Evolutionary conservation across 2,113 vertebrate genomes (phyloP), one percentile per base, ranked within the genome.

Genomic region (Mesitornis unicolor): DNA sequence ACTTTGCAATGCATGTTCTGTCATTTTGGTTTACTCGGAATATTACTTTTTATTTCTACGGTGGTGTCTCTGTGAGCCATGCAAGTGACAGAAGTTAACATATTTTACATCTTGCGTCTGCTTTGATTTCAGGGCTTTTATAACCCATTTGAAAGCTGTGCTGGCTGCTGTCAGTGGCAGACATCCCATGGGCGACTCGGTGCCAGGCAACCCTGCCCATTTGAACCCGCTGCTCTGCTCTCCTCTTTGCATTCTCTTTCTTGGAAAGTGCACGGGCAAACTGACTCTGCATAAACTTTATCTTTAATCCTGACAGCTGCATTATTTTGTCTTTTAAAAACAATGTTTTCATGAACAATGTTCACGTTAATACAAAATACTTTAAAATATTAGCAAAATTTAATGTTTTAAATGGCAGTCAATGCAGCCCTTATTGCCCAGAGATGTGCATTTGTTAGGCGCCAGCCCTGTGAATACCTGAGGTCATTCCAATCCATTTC

Each of bases 21-120:
- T 93, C 96, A 87, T 78, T 84, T 86, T 61, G 63, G 79, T 89
- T 95, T 90, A 95, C 88, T 88, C 42, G 1, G 90, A 93, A 61
- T 92, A 83, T 96, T 83, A 81, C 76, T 96, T 96, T 92, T 93
- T 67, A 89, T 86, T 94, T 79, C 92, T 50, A 47, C 45, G 57
- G 56, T 10, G 36, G 83, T 82, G 56, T 81, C 28, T 91, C 69
- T 71, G 71, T 38, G 64, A 95, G 79, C 54, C 59, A n/a, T 26
- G 43, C 70, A 47, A 90, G 76, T 77, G 82, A 77, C 68, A 94
- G 90, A 71, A 95, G 86, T 75, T 90, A 84, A 83, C 68, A 31
- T 42, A 70, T 57, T 95, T 95, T 88, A 90, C 71, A 84, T n/a
- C 76, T 71, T 84, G 91, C 65, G 36, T 91, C 61, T 84, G 60